phyloP scores from a whole-genome alignment of 2,888 invertebrate species.

The Gymnoscelis rufifasciata region DNA sequence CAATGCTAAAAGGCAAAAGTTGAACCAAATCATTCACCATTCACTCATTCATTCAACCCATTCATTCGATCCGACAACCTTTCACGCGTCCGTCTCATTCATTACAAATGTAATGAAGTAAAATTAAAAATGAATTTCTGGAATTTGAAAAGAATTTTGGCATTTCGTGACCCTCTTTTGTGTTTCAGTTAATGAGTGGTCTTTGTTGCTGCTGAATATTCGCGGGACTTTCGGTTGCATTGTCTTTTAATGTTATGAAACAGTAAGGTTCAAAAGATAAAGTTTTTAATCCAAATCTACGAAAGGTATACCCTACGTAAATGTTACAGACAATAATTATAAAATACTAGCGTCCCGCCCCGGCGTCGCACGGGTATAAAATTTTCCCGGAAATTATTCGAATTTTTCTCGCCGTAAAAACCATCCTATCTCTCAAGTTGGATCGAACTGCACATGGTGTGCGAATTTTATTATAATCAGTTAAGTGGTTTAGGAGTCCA shows the following conservation, averaged over 20 bases:
- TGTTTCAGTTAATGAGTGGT: slow-evolving; percentile 20
- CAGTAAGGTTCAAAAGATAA: too few species aligned
- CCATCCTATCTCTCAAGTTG: too few species aligned
- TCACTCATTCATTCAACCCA: slow-evolving; percentile 4
- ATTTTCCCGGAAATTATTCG: too few species aligned
- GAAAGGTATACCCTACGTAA: too few species aligned
- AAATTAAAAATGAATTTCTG: slow-evolving; percentile 29
- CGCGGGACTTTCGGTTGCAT: slow-evolving; percentile 13
- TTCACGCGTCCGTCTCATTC: slow-evolving; percentile 17
- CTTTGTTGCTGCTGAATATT: slow-evolving; percentile 19
- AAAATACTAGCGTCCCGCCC: too few species aligned
- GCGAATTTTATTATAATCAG: too few species aligned
- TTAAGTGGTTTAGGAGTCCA: too few species aligned
- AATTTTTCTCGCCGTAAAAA: too few species aligned
- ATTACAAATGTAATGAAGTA: slow-evolving; percentile 26
- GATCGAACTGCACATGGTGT: too few species aligned
- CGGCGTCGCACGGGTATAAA: too few species aligned
- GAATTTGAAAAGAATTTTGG: slow-evolving; percentile 28
- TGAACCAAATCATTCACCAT: background rate
- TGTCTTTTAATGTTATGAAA: slow-evolving; percentile 26
- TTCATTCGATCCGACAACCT: slow-evolving; percentile 1
- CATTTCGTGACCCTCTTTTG: slow-evolving; percentile 24
- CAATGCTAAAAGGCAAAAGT: too few species aligned
- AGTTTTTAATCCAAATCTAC: slow-evolving; percentile 21
- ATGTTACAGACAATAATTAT: too few species aligned